phyloP scores from a whole-genome alignment of 2,888 invertebrate species.

The Dexiosoma caninum region DNA sequence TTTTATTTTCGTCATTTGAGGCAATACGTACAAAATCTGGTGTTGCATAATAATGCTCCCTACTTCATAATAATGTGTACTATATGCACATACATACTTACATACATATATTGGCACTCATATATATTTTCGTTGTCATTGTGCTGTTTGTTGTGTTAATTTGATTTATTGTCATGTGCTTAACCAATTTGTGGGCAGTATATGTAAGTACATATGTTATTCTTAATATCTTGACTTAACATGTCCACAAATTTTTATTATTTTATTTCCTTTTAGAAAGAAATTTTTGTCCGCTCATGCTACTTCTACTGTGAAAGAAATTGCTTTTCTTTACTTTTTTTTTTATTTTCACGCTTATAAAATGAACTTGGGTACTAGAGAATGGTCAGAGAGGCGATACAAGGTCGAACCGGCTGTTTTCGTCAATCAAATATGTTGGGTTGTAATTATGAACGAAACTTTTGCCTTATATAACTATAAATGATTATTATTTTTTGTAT shows the following conservation, averaged over 20 bases:
- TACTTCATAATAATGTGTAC: no score
- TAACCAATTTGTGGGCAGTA: constrained; percentile 32
- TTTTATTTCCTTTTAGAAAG: background rate
- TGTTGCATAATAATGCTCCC: no score
- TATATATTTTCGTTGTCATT: no score
- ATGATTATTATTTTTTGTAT: background rate
- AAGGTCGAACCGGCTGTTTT: background rate
- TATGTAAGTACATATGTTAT: no score
- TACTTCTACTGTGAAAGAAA: background rate
- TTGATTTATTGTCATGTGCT: constrained; percentile 3
- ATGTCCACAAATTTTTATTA: background rate
- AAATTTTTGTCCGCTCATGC: background rate
- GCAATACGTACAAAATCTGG: no score
- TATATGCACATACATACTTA: no score
- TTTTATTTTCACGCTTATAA: background rate
- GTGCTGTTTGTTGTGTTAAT: background rate
- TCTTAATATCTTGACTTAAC: constrained; percentile 35
- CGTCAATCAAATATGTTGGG: background rate
- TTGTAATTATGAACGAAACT: constrained; percentile 3
- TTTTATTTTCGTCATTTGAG: no score
- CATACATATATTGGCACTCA: no score
- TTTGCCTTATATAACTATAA: constrained; percentile 36
- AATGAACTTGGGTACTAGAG: background rate
- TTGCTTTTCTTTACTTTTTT: background rate
- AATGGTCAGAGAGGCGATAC: background rate